Percentiles rank a stretch among this genome's conserved stretches.
Evolutionary conservation across 92 coral and sea anemone species (phyloP).

Genomic region (Parazoanthus darwini): DNA sequence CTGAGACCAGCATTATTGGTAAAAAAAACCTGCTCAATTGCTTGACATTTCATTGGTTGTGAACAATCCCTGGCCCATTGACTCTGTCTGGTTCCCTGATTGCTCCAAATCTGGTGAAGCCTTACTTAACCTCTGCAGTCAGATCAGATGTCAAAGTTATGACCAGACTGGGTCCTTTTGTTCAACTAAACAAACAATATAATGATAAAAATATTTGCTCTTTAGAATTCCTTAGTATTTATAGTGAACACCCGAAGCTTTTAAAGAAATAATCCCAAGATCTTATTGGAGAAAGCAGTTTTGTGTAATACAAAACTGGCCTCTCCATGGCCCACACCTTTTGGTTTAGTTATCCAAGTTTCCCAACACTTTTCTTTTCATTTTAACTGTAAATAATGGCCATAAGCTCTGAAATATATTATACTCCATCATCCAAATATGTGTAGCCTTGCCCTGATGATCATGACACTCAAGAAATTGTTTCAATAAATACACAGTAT

Average conservation of each 20-base stretch:
- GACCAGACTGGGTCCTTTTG: background rate
- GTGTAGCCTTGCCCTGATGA: background rate
- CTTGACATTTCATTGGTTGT: background rate
- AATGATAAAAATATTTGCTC: background rate
- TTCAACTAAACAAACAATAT: background rate
- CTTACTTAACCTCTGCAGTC: background rate
- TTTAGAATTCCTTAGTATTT: too few species aligned
- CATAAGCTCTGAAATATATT: too few species aligned
- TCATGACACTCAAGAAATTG: background rate
- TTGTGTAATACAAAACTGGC: background rate
- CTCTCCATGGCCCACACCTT: background rate
- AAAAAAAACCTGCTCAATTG: background rate
- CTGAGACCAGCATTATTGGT: background rate
- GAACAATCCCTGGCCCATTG: too few species aligned
- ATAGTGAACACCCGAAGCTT: background rate
- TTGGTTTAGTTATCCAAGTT: too few species aligned
- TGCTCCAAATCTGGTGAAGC: background rate
- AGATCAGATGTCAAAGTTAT: background rate
- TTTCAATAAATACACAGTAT: background rate
- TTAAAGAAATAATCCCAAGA: background rate
- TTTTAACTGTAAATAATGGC: too few species aligned
- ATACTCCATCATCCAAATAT: background rate
- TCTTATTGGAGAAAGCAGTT: background rate
- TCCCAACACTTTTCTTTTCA: too few species aligned
- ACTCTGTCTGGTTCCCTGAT: background rate